Evolutionary conservation across 2,797 vertebrate genomes (phyloP).

Genomic region (Danio aesculapii): DNA sequence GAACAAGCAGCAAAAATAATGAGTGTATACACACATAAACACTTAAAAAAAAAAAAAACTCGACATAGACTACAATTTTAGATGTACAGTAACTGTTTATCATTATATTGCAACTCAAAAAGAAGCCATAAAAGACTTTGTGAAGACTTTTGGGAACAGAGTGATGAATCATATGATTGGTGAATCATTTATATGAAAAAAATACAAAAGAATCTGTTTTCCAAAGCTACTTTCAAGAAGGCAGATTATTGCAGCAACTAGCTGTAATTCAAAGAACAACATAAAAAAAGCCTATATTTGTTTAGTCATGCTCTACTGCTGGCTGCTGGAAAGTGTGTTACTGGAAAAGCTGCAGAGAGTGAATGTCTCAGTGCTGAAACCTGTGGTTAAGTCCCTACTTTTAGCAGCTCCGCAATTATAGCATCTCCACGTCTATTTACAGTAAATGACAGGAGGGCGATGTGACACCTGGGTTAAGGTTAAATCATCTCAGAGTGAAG

Average conservation of each 20-base stretch:
- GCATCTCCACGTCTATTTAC: neutral
- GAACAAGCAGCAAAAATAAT: too few relatives aligned
- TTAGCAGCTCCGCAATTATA: conserved; percentile 2
- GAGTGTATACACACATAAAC: too few relatives aligned
- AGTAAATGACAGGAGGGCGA: neutral
- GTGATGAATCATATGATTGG: neutral
- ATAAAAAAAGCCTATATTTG: neutral
- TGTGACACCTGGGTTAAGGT: neutral
- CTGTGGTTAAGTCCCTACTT: neutral
- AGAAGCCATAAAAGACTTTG: neutral
- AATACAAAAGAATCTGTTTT: neutral
- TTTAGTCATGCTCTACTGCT: neutral
- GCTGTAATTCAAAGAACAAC: neutral
- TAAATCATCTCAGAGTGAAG: neutral
- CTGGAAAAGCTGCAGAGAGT: neutral
- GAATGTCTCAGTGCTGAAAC: neutral
- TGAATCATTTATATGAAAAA: neutral
- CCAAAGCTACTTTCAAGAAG: neutral
- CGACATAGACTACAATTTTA: too few relatives aligned
- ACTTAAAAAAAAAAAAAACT: too few relatives aligned
- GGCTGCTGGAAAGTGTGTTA: neutral
- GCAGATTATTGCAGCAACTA: neutral
- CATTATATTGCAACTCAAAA: neutral
- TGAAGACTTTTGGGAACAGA: neutral
- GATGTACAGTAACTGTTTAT: neutral